Base-by-base conservation (phyloP, 1,140 invertebrate species). In the Leguminivora glycinivorella region DNA sequence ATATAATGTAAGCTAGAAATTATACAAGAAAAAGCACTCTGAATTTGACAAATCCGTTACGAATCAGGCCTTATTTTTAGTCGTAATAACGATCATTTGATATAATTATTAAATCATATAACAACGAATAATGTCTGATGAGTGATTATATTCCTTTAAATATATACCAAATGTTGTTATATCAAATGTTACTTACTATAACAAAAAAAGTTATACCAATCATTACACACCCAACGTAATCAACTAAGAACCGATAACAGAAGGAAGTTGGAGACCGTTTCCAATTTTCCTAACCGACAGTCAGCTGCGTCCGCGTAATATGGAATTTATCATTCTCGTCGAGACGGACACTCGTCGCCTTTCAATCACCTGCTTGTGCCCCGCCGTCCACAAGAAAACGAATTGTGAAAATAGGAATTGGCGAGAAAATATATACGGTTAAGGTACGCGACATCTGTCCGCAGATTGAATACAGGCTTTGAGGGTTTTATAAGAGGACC, bases 281-380 rank as follows among this genome's bases (percentile, higher is more conserved):
- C 81, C 81, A 83, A 89, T 86, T 87, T 84, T 84, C 83, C 78
- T 70, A 78, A 63, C 75, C 77, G 74, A 79, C 82, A 82, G 79
- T 81, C 83, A 83, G 81, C 77, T 83, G 82, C 78, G 81, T 71
- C 75, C 71, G 73, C 69, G 75, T 81, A 75, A 74, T 77, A 72
- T 71, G 69, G 78, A 84, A 85, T 84, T 83, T 85, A 85, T 85
- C 72, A 79, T 72, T 75, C 70, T 71, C 75, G 73, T 78, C 76
- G 75, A 70, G 73, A 80, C 74, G 75, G 80, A 81, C 79, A 73
- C 76, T 75, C 76, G 76, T 79, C 73, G 83, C 70, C 71, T 83
- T 85, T 83, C 83, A 83, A 85, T 87, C 85, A 83, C 75, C 82
- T 82, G 74, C 70, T 22, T 31, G 19, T 19, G 19, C 66, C 68